Evolutionary conservation across 2,113 vertebrate genomes (phyloP).

Genomic region (Lathamus discolor): DNA sequence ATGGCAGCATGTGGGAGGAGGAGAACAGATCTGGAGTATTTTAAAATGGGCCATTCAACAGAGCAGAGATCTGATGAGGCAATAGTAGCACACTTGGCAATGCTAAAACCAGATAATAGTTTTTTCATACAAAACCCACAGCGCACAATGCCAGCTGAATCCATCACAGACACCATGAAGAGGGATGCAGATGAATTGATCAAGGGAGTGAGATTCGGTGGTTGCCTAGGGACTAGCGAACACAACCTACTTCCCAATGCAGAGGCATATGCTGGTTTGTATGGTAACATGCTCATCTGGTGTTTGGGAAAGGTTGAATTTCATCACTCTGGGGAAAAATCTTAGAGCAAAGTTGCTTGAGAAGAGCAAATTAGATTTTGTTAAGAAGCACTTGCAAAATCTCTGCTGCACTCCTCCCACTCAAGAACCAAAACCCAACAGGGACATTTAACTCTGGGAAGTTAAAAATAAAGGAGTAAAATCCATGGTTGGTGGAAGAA

Average conservation of each 20-base stretch:
- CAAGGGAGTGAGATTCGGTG: constrained; percentile 14
- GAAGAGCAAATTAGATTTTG: background rate
- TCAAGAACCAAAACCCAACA: background rate
- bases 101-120: constrained; percentile 16
- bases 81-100: background rate
- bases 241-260: constrained; percentile 13
- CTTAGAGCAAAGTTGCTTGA: background rate
- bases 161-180: background rate
- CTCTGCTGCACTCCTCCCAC: background rate
- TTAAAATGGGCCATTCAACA: background rate
- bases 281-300: background rate
- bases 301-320: background rate
- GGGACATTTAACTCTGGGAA: background rate
- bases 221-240: constrained; percentile 44
- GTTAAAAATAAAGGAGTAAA: background rate
- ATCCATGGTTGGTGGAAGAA: background rate
- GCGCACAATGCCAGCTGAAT: background rate
- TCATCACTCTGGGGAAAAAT: background rate
- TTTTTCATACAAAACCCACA: background rate
- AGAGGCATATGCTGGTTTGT: background rate
- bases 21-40: background rate
- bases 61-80: background rate
- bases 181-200: constrained; percentile 14
- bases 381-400: background rate
- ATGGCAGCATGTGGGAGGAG: background rate